These are phyloP conservation scores for Orchesella flavescens DNA, from an alignment of 2,888 invertebrate species.

Conservation along the genomic window DNA sequence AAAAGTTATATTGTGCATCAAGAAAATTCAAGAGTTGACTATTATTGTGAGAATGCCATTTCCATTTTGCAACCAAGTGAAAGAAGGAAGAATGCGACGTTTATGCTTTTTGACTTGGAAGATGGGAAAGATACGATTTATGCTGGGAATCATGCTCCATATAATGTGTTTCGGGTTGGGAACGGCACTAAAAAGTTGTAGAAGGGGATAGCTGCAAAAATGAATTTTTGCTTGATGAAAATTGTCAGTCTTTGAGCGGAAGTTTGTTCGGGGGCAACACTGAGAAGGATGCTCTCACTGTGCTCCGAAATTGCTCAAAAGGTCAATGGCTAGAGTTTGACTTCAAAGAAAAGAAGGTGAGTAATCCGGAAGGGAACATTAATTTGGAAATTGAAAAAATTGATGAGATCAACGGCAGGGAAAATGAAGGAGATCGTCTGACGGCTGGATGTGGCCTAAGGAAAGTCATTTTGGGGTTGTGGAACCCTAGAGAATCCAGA, in stretches of 20 bases:
- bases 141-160: neutral
- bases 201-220: neutral
- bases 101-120: constrained; percentile 28
- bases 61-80: neutral
- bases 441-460: too few species aligned
- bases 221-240: constrained; percentile 5
- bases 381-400: too few species aligned
- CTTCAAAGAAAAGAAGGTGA: neutral
- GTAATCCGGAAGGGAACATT: neutral
- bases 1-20: neutral
- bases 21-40: neutral
- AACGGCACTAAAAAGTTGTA: neutral
- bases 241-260: neutral
- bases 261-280: neutral
- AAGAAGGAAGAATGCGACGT: neutral
- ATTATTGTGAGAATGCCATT: constrained; percentile 37
- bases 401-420: too few species aligned
- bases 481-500: too few species aligned
- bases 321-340: neutral
- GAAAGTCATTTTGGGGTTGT: too few species aligned
- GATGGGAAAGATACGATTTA: constrained; percentile 28
- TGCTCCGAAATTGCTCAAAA: neutral
- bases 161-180: constrained; percentile 4
- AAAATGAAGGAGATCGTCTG: too few species aligned
- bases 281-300: neutral